Conservation (phyloP, 1,140 invertebrate genomes). For the Chrysomallon squamiferum region DNA sequence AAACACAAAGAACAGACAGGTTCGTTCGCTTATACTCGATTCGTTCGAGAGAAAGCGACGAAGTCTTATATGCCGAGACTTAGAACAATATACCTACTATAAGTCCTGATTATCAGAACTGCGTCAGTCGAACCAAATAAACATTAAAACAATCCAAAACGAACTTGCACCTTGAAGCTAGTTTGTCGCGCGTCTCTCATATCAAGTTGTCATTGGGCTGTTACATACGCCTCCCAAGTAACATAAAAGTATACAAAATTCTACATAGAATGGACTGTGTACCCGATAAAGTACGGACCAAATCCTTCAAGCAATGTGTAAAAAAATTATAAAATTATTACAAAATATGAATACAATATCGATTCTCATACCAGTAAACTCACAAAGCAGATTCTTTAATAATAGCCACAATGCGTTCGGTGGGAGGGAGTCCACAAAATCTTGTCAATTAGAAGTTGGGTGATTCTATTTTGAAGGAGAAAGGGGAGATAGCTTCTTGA, state of each 20-base stretch:
- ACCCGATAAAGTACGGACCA: background rate
- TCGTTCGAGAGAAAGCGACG: too few species aligned
- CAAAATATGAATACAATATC: too few species aligned
- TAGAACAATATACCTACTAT: too few species aligned
- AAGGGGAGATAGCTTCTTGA: background rate
- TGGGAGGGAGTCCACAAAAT: constrained; percentile 1
- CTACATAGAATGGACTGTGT: background rate
- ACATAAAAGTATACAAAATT: constrained; percentile 3
- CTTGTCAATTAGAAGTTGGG: constrained; percentile 5
- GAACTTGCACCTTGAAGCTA: background rate
- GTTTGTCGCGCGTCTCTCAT: constrained; percentile 4
- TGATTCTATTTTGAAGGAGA: constrained; percentile 4
- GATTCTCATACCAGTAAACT: too few species aligned
- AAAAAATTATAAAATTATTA: too few species aligned
- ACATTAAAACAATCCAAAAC: constrained; percentile 1
- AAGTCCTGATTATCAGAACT: too few species aligned
- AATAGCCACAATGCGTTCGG: background rate
- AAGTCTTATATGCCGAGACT: too few species aligned
- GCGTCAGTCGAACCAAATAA: background rate
- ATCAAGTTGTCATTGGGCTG: constrained; percentile 7
- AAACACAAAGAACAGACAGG: too few species aligned
- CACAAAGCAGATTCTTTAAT: background rate
- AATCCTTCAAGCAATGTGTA: background rate
- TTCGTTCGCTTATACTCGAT: too few species aligned
- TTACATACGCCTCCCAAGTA: background rate